Evolutionary conservation across 2,797 vertebrate species (phyloP).

Genomic region (Tinamus major): DNA sequence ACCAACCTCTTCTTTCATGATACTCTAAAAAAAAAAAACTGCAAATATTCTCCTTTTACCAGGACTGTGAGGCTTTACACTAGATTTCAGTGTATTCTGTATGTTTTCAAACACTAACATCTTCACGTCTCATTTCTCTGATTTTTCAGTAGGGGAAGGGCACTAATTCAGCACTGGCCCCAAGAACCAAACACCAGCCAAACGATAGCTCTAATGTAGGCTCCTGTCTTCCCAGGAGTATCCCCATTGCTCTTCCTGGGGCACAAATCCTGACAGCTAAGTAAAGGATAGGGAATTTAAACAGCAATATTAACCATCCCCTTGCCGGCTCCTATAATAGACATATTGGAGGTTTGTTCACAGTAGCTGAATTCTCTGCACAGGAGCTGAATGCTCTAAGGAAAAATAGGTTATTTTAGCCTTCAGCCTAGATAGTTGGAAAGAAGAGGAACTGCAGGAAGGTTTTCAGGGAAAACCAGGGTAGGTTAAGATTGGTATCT

Average conservation of each 20-base stretch:
- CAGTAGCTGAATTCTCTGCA: background rate
- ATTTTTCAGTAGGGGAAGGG: background rate
- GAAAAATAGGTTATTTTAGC: background rate
- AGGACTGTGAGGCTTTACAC: background rate
- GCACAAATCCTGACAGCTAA: background rate
- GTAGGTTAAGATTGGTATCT: background rate
- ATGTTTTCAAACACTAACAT: background rate
- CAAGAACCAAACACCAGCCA: background rate
- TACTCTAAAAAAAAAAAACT: background rate
- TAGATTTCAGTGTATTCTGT: background rate
- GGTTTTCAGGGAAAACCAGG: fast-evolving
- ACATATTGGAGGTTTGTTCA: background rate
- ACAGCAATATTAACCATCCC: background rate
- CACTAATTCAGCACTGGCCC: background rate
- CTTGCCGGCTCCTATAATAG: background rate
- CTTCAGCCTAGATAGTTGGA: background rate
- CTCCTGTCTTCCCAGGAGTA: background rate
- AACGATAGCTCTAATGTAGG: background rate
- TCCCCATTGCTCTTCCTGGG: background rate
- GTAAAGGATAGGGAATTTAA: background rate
- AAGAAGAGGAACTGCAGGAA: background rate
- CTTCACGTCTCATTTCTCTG: background rate
- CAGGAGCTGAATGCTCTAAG: background rate
- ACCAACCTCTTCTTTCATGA: background rate
- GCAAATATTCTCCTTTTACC: background rate